Base-by-base conservation (phyloP, 2,113 vertebrate genomes). In the Peromyscus maniculatus region DNA sequence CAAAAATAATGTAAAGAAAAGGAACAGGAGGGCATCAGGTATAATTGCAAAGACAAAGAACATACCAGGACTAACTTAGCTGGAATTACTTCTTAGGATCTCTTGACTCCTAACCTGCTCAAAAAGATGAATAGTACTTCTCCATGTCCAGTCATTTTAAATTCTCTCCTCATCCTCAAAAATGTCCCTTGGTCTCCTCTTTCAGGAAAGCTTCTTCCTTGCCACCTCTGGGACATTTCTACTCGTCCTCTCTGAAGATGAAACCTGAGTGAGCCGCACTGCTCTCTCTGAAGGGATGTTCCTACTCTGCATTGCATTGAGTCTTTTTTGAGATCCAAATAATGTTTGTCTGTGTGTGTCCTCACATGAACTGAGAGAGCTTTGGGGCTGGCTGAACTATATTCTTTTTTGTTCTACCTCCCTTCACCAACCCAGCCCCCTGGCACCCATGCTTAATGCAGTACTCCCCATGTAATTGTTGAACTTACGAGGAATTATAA, bases 401-500 rank as follows among this genome's bases (percentile, higher is more conserved):
- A 59, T 57, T 71, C 55, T 31, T 46, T 75, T 95, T 87, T 10
- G 49, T 71, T 64, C 26, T 49, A 49, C 46, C 28, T 84, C 5
- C 64, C 43, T 95, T 95, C 28, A 79, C 3, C 16, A 80, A 43
- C n/a, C n/a, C 39, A 62, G 2, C 6, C 19, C 64, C 69, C 64
- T 93, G 74, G 8, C 33, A 86, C 33, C 33, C 31, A 10, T 19
- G 52, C 77, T 94, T 57, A 87, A 62, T 7, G 12, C 7, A 46
- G 26, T 46, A 0, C 5, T 91, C 3, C 9, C 15, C 1, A 12
- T 21, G 49, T 5, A 87, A 90, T 67, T 94, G 49, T 66, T 93
- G 36, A 89, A 94, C 87, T 91, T 36, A 69, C n/a, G 26, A 93
- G 24, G 36, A 75, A 49, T 91, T 94, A 80, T 77, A 43, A 77